Base-by-base conservation (phyloP, 2,113 vertebrate species). In the Aphyosemion australe region DNA sequence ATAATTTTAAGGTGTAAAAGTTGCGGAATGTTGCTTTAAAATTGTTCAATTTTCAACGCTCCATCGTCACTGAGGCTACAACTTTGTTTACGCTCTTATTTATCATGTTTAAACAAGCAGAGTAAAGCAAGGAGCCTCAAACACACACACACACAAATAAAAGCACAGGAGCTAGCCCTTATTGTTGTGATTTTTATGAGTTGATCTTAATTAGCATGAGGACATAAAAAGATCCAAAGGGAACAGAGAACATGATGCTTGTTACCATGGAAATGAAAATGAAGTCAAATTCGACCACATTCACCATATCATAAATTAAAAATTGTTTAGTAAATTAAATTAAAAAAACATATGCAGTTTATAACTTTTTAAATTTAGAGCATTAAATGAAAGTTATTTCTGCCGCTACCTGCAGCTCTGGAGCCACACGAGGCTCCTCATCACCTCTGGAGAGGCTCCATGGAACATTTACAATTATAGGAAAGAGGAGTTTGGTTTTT, bases 151-250 rank as follows among this genome's bases (percentile, higher is more conserved):
- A 37, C 34, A 81, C 31, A 14, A 31, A 61, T 32, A 59, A 72
- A 80, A 68, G 72, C 47, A 61, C 56, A 75, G 74, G 76, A 69
- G 72, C 48, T 78, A 26, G 26, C 26, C 81, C 65, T 84, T 85
- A 74, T 82, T 86, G 75, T 65, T 74, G 60, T 87, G 85, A 87
- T 83, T 72, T 72, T 79, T 80, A 73, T 69, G 76, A 78, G 69
- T 73, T 77, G 58, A 64, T 74, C 65, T 74, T 89, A 84, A 90
- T 90, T 88, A 84, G 61, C 83, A 86, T 79, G 63, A 86, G 74
- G 70, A 79, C 69, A 72, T 67, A 65, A 50, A 74, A 79, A 2
- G 77, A 72, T 69, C 71, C 63, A 47, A 74, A 79, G 52, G 69
- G 72, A 75, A 79, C 45, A 55, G 70, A 69, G 65, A 68, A 51